A percentile compares a stretch with the other conserved stretches of the same genome.
Conservation (phyloP, 2,888 invertebrate genomes). For the Miltochrista miniata region DNA sequence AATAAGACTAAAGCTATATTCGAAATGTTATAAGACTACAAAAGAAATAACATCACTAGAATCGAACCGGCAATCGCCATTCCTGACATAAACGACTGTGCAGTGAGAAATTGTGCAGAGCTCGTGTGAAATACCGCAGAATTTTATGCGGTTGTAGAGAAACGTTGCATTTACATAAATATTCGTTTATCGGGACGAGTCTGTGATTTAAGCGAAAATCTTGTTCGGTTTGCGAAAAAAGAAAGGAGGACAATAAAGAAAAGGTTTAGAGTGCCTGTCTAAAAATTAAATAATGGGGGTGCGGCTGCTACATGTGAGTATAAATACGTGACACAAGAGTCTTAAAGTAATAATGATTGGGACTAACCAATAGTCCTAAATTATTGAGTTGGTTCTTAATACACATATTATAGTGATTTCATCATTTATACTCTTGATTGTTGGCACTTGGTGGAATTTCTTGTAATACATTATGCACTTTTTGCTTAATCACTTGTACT, state of each 20-base stretch:
- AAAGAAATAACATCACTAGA: constrained; percentile 32
- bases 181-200: constrained; percentile 69
- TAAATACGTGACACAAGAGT: too few relatives aligned
- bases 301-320: constrained; percentile 11
- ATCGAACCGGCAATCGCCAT: constrained; percentile 31
- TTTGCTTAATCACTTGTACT: too few relatives aligned
- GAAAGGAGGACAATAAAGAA: constrained; percentile 46
- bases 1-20: too few relatives aligned
- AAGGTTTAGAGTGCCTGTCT: constrained; percentile 41
- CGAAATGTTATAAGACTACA: constrained; percentile 25
- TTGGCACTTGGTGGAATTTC: too few relatives aligned
- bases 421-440: too few relatives aligned
- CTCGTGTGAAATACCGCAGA: constrained; percentile 51
- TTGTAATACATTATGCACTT: too few relatives aligned
- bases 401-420: too few relatives aligned
- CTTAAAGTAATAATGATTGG: too few relatives aligned
- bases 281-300: constrained; percentile 34
- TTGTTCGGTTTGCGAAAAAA: constrained; percentile 51
- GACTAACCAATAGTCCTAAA: too few relatives aligned
- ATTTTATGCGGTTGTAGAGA: constrained; percentile 53
- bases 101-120: constrained; percentile 52
- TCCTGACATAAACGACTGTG: constrained; percentile 41
- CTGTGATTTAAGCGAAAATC: constrained; percentile 62
- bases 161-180: constrained; percentile 69
- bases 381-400: too few relatives aligned